phyloP scores from a whole-genome alignment of 1,140 invertebrate species.

The Ips typographus region DNA sequence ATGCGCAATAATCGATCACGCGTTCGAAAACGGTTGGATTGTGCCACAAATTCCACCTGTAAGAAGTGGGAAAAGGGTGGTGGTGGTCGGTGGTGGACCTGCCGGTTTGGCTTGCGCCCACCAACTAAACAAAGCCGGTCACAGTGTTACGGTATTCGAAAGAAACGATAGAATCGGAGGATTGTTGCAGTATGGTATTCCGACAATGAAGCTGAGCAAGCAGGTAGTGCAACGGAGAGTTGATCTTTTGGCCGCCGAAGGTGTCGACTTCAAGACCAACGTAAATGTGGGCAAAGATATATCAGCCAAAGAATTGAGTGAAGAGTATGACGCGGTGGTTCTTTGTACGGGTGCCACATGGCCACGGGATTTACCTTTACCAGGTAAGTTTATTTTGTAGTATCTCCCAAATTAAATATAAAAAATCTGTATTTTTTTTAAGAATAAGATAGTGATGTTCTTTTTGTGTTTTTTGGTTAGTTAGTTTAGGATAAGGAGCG shows the following conservation, averaged over 20 bases:
- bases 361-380: slow-evolving; percentile 87
- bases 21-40: slow-evolving; percentile 97
- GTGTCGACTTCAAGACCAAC: slow-evolving; percentile 88
- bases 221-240: slow-evolving; percentile 89
- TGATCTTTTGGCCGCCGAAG: slow-evolving; percentile 85
- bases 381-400: slow-evolving; percentile 58
- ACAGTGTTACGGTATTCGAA: slow-evolving; percentile 90
- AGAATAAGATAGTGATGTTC: too few species aligned
- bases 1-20: slow-evolving; percentile 97
- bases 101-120: slow-evolving; percentile 95
- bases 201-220: slow-evolving; percentile 96
- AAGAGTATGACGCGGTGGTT: slow-evolving; percentile 82
- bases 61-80: slow-evolving; percentile 84
- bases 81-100: slow-evolving; percentile 94
- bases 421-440: slow-evolving; percentile 46
- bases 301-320: slow-evolving; percentile 66
- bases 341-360: slow-evolving; percentile 93
- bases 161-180: slow-evolving; percentile 77
- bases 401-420: too few species aligned
- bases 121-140: slow-evolving; percentile 88
- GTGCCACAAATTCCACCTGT: slow-evolving; percentile 68
- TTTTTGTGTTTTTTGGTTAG: too few species aligned
- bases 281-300: slow-evolving; percentile 92
- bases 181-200: slow-evolving; percentile 95
- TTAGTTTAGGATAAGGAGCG: too few species aligned